Base-by-base conservation (phyloP, 1,140 invertebrate species). In the Nomia melanderi region DNA sequence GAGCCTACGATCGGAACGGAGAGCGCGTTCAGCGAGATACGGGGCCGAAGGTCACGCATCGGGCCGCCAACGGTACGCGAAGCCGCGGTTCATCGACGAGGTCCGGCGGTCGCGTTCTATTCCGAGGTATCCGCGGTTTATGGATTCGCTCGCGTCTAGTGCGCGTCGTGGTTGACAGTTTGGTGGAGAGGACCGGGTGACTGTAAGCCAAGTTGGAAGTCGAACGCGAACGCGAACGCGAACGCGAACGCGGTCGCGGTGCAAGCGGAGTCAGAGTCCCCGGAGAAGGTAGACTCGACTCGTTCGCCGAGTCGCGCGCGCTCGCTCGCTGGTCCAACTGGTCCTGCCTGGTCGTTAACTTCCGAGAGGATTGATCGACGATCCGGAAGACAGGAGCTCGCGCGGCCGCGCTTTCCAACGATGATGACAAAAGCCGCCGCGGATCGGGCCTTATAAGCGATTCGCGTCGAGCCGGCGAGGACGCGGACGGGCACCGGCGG, bases 111-210 rank as follows among this genome's bases (percentile, higher is more conserved):
- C 54, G 72, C 72, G 47, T 78, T 14, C 12, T 31, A 1, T 36
- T 29, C 31, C n/a, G 25, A n/a, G 17, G 27, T 17, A 17, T 9
- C 29, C n/a, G 14, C 9, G 33, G 8, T 23, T 8, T 23, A 39
- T 39, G 8, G 36, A 27, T 59, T 14, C 36, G n/a, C 8, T 29
- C 25, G 31, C 27, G 23, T 29, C 25, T n/a, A 23, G 20, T 36
- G 44, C 17, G 36, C 20, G 47, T 47, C 17, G 54, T 27, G 23
- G 50, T 29, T 80, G 77, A 81, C 79, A 79, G 63, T 79, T 65
- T 74, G 9, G 17, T 33, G 4, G 25, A 27, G 6, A 47, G 5
- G n/a, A 12, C 57, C 20, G n/a, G 23, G 59, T 12, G 59, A 62
- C n/a, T n/a, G n/a, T n/a, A n/a, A n/a, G n/a, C n/a, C n/a, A n/a